A percentile compares a stretch with the other conserved stretches of the same genome.
These are phyloP conservation scores for Mastigias papua DNA, from an alignment of 30 jellyfish, hydroid and myxozoan species.

Conservation along the genomic window DNA sequence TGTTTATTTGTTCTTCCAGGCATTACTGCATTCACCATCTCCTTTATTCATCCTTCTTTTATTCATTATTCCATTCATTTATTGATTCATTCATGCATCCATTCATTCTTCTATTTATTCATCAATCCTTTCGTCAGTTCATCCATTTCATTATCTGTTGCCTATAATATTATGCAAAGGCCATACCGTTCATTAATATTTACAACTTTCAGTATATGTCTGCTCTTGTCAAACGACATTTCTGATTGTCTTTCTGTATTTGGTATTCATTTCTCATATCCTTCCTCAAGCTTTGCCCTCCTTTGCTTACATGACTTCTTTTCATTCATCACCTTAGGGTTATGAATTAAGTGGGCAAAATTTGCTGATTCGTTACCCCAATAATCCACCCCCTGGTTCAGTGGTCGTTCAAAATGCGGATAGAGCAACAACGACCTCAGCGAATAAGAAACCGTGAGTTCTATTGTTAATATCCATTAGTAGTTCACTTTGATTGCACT, in stretches of 20 bases:
- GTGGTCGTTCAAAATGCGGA: constrained; percentile 48
- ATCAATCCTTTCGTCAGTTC: background rate
- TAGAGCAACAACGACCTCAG: constrained; percentile 10
- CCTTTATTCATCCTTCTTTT: background rate
- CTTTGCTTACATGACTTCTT: background rate
- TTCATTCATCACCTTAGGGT: constrained; percentile 45
- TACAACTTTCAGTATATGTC: too few relatives aligned
- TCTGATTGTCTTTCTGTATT: too few relatives aligned
- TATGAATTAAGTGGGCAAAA: constrained; percentile 87
- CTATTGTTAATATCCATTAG: too few relatives aligned
- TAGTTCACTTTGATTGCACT: too few relatives aligned
- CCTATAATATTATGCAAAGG: too few relatives aligned
- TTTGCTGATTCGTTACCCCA: constrained; percentile 85
- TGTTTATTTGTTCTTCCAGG: too few relatives aligned
- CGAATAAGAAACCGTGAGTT: constrained; percentile 22
- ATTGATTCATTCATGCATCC: background rate
- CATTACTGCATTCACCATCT: background rate
- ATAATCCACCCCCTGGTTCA: constrained; percentile 98
- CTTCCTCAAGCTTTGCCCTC: too few relatives aligned
- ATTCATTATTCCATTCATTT: background rate
- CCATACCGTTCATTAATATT: too few relatives aligned
- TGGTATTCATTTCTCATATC: too few relatives aligned
- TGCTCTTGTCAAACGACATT: too few relatives aligned
- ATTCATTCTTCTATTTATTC: too few relatives aligned
- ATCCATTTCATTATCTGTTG: too few relatives aligned